Base-by-base conservation (phyloP, 2,113 vertebrate species). In the Neoarius graeffei region DNA sequence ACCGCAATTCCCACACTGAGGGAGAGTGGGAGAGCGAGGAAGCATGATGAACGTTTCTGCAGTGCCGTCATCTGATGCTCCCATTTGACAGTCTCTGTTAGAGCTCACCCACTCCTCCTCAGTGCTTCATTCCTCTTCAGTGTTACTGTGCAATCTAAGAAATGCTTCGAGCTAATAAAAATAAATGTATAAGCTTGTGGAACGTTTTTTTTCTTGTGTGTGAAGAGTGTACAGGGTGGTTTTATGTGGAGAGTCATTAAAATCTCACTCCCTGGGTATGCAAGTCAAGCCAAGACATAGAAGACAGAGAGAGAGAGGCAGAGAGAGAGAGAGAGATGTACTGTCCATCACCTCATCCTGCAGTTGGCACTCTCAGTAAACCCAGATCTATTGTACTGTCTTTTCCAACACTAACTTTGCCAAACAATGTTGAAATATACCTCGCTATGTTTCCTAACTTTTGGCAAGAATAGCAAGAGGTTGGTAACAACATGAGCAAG, bases 51-150 rank as follows among this genome's bases (percentile, higher is more conserved):
- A 73, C 80, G 60, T 50, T 77, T 85, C 82, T 76, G 85, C 77
- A 74, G 54, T 81, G 67, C 83, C 54, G 73, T 90, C 86, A 86
- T 86, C 81, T 86, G 84, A 85, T 90, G 86, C 66, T 89, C 60
- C 27, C 35, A 30, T 42, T 82, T 82, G 80, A 62, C 19, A 48
- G 11, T 59, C 62, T 83, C 59, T 59, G 79, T 86, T 60, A 56
- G 67, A 86, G 71, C n/a, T 54, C 64, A 86, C 71, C 35, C 80
- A 77, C 48, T 85, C 69, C 23, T 85, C 59, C 69, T 69, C 52
- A 83, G 76, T 69, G 56, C 52, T 79, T 64, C 52, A 57, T 54
- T 62, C 85, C 59, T 66, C 50, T 56, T 17, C 27, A 81, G 30
- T 56, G 62, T 64, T 77, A 71, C 11, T 30, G 50, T n/a, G 30